Percentiles rank a stretch among this genome's conserved stretches.
phyloP scores from a whole-genome alignment of 2,797 vertebrate genomes.

The Chaetodon trifasciatus region DNA sequence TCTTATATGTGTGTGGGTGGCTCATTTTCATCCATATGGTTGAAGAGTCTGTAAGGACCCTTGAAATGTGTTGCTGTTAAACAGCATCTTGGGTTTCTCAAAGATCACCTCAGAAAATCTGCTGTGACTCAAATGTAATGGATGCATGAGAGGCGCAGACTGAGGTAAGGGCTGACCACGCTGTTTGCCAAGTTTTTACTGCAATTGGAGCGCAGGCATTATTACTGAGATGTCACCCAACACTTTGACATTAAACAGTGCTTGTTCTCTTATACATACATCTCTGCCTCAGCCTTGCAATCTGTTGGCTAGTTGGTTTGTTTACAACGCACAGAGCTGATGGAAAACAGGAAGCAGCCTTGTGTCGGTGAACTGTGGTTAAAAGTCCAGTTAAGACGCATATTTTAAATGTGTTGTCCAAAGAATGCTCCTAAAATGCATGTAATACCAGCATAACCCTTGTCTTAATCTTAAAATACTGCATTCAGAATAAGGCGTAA shows the following conservation, averaged over 20 bases:
- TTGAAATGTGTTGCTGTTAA: neutral
- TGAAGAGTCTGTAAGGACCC: neutral
- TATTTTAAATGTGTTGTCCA: no score
- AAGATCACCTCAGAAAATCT: neutral
- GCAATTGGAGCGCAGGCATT: neutral
- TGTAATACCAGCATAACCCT: no score
- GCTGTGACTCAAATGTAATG: neutral
- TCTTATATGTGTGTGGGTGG: neutral
- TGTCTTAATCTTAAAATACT: no score
- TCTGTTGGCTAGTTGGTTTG: neutral
- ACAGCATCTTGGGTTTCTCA: neutral
- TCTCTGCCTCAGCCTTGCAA: neutral
- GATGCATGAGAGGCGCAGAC: neutral
- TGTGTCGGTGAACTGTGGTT: no score
- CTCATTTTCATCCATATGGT: neutral
- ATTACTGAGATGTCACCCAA: neutral
- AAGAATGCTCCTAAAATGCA: no score
- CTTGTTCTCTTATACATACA: neutral
- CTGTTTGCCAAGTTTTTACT: neutral
- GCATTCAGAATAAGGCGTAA: no score
- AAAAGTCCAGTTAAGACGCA: neutral
- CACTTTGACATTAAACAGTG: neutral
- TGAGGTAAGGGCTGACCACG: neutral
- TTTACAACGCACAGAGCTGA: neutral
- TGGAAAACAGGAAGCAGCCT: no score